These are phyloP conservation scores for Pongo pygmaeus DNA, from an alignment of 2,113 vertebrate genomes.

Conservation along the genomic window DNA sequence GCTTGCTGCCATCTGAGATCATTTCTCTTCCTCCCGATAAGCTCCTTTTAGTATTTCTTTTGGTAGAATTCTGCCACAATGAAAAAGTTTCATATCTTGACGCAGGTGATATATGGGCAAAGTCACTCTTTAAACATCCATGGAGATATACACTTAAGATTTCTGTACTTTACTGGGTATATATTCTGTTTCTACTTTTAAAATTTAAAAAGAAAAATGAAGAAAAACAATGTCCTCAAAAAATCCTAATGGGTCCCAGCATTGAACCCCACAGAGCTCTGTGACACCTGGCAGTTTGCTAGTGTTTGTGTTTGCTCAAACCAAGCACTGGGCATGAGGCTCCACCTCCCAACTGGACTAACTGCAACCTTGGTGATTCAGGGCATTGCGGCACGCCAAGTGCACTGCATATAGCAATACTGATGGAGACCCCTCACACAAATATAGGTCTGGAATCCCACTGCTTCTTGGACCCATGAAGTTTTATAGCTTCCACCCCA, in stretches of 20 bases:
- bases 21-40: neutral
- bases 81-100: neutral
- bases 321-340: neutral
- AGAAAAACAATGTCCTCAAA: neutral
- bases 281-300: neutral
- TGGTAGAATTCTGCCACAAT: neutral
- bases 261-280: neutral
- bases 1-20: neutral
- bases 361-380: accelerated
- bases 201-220: neutral
- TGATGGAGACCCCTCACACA: neutral
- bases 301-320: neutral
- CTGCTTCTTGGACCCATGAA: neutral
- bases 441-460: neutral
- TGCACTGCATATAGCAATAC: neutral
- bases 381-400: too few relatives aligned
- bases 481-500: neutral
- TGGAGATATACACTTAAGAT: neutral
- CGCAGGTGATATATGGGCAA: neutral
- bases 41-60: neutral
- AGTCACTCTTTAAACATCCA: neutral
- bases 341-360: too few relatives aligned
- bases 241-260: neutral
- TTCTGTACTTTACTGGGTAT: neutral
- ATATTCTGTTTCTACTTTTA: neutral